Conservation (phyloP, 2,888 invertebrate species). For the Trilocha varians region DNA sequence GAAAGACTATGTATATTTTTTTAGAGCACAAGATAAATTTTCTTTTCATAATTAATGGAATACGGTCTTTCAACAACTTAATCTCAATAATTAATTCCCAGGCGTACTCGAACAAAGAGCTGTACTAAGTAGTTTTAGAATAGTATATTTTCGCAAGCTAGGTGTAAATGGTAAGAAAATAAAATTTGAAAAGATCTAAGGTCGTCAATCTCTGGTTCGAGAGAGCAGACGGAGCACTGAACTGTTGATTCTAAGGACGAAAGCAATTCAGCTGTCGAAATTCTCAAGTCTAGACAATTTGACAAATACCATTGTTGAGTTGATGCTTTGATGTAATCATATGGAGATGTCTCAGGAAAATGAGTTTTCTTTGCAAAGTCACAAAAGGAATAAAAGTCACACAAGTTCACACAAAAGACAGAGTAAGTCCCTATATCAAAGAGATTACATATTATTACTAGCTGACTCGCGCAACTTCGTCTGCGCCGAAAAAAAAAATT, state of each 20-base stretch:
- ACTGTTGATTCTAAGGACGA: constrained; percentile 31
- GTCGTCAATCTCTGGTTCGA: constrained; percentile 7
- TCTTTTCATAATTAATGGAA: no score
- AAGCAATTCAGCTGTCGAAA: constrained; percentile 24
- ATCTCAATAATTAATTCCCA: no score
- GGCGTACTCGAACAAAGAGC: background rate
- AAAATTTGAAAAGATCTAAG: constrained; percentile 15
- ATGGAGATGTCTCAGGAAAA: background rate
- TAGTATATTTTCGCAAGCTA: constrained; percentile 6
- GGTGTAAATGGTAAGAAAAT: constrained; percentile 18
- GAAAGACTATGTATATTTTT: no score
- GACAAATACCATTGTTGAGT: constrained; percentile 8
- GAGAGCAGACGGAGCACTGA: constrained; percentile 42
- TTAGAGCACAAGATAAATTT: no score
- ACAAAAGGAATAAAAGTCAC: no score
- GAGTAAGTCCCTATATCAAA: no score
- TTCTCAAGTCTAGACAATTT: constrained; percentile 28
- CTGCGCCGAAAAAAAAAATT: no score
- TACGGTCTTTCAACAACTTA: no score
- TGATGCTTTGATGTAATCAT: constrained; percentile 3
- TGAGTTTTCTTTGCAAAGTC: no score
- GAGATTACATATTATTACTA: no score
- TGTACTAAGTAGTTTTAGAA: background rate
- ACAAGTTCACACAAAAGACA: no score
- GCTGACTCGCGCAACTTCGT: no score